Evolutionary conservation across 2,797 vertebrate species (phyloP).

Genomic region (Caiman crocodilus): DNA sequence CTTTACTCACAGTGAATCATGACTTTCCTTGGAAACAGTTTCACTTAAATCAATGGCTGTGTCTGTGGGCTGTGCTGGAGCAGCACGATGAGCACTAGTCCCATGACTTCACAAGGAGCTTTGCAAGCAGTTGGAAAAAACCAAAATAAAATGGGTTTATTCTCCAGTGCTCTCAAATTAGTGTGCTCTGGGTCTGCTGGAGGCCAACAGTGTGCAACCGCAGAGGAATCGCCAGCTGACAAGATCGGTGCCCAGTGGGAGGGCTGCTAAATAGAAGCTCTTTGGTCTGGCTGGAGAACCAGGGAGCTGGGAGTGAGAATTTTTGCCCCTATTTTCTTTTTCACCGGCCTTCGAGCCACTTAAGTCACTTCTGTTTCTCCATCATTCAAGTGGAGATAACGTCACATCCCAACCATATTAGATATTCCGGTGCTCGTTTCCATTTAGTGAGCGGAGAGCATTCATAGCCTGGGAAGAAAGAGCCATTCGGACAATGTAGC

Average conservation of each 20-base stretch:
- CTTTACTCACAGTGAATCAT: too few species aligned
- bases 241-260: not conserved
- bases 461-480: not conserved
- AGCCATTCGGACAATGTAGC: too few species aligned
- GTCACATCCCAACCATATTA: not conserved
- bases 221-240: rapidly evolving
- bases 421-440: not conserved
- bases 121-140: not conserved
- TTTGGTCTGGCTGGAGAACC: not conserved
- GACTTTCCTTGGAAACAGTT: not conserved
- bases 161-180: too few species aligned
- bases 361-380: not conserved
- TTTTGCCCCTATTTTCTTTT: not conserved
- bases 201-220: rapidly evolving
- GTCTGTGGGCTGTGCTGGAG: rapidly evolving
- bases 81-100: too few species aligned
- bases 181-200: rapidly evolving
- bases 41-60: rapidly evolving
- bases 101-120: not conserved
- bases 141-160: rapidly evolving
- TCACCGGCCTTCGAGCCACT: not conserved
- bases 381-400: not conserved
- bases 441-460: not conserved
- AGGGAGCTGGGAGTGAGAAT: not conserved
- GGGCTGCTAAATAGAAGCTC: not conserved